Evolutionary conservation across 2,113 vertebrate species (phyloP), one percentile per base, ranked within the genome.

Genomic region (Callipepla squamata): DNA sequence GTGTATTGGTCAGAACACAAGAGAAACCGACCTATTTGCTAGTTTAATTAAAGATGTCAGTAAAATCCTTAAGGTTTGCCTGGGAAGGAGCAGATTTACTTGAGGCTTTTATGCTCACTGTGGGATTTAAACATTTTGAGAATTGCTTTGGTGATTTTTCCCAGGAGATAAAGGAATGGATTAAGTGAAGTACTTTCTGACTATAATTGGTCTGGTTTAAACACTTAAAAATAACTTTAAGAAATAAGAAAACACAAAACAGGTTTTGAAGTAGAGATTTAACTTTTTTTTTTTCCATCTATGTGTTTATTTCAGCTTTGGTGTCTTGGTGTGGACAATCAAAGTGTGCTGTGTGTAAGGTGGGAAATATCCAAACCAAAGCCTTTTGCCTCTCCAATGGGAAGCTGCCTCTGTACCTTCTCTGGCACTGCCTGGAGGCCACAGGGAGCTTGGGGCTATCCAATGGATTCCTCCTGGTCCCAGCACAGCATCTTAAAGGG

Each of bases 31-130:
- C 82, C 87, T 96, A 94, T 96, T 94, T 97, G 88, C 94, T 97
- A 61, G 67, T 96, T 97, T 97, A 97, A 96, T 97, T 97, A 96
- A 97, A 96, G 92, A 95, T 96, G 87, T 93, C 93, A 95, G 87
- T 84, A 90, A 91, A 95, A 93, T 95, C 76, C 89, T 97, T 42
- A 93, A 93, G 73, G 61, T 95, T 96, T 95, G 65, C 85, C 85
- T 95, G 93, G 92, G 89, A 97, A 96, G 77, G 59, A 95, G 85
- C 84, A 97, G 91, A 96, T 96, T 97, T 97, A 87, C 85, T 97
- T 73, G 81, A 69, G 92, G 79, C 91, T 94, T 97, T 94, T 95
- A 95, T 96, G 90, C 70, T 87, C 93, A 91, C 81, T 88, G 93
- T 92, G 85, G 87, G 84, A 96, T 96, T 97, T 96, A 96, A 94